Evolutionary conservation across 2,113 vertebrate species (phyloP).

Genomic region (Cariama cristata): DNA sequence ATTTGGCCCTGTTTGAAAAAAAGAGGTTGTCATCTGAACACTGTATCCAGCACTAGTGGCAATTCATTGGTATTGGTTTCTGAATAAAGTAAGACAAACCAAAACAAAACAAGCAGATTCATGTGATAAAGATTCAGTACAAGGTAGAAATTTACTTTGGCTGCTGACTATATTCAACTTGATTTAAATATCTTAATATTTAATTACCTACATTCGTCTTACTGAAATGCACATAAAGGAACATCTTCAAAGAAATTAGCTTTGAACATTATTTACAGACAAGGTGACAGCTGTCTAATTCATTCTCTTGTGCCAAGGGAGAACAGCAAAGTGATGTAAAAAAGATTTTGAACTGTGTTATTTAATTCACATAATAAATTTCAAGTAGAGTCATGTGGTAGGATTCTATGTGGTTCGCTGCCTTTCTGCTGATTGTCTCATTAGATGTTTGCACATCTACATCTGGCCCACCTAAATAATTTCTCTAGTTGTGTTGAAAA

Average conservation of each 20-base stretch:
- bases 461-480: neutral
- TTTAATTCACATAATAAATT: slow-evolving; percentile 60
- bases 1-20: neutral
- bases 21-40: neutral
- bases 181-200: slow-evolving; percentile 71
- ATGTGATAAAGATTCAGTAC: neutral
- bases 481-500: neutral
- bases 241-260: slow-evolving; percentile 55
- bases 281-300: slow-evolving; percentile 65
- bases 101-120: neutral
- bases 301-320: slow-evolving; percentile 33
- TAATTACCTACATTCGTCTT: slow-evolving; percentile 49
- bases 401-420: neutral
- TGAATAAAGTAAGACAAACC: neutral
- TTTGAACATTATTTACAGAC: slow-evolving; percentile 70
- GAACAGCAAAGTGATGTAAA: slow-evolving; percentile 55
- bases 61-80: neutral
- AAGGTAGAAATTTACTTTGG: slow-evolving; percentile 35
- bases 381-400: neutral
- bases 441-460: neutral
- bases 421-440: neutral
- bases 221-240: slow-evolving; percentile 42
- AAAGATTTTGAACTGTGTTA: slow-evolving; percentile 64
- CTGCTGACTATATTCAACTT: slow-evolving; percentile 6
- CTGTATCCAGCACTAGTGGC: neutral